Conservation (phyloP, 2,797 vertebrate genomes). For the Meda fulgida region DNA sequence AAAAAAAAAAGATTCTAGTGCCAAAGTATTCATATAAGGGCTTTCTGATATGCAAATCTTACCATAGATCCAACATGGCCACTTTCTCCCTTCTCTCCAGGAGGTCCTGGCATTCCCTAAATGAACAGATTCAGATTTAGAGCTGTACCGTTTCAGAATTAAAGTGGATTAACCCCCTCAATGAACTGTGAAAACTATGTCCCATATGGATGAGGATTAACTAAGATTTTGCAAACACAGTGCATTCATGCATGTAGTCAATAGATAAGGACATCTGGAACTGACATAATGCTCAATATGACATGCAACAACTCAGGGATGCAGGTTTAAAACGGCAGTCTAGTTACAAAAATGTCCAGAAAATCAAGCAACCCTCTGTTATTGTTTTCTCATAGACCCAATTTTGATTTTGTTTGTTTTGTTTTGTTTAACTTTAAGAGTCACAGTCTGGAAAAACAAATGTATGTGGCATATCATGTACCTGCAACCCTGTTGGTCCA, state of each 20-base stretch:
- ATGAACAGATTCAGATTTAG: constrained; percentile 28
- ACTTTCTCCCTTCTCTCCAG: constrained; percentile 88
- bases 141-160: constrained; percentile 1
- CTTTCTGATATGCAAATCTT: constrained; percentile 50
- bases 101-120: constrained; percentile 87
- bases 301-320: constrained; percentile 9
- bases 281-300: not conserved
- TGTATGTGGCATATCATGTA: constrained; percentile 56
- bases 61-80: constrained; percentile 88
- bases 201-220: constrained; percentile 6
- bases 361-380: not conserved
- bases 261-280: constrained; percentile 27
- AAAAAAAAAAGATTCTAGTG: constrained; percentile 43
- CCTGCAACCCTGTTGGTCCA: constrained; percentile 88
- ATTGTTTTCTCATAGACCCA: not conserved
- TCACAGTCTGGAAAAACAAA: not conserved
- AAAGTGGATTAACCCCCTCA: constrained; percentile 23
- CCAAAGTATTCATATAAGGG: constrained; percentile 11
- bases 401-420: not conserved
- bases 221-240: constrained; percentile 20
- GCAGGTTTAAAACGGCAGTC: not conserved
- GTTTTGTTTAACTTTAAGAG: not conserved
- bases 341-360: not conserved
- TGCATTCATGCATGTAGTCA: constrained; percentile 21
- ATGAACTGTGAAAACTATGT: constrained; percentile 5